phyloP scores from a whole-genome alignment of 2,113 vertebrate genomes.

The Nycticebus coucang region DNA sequence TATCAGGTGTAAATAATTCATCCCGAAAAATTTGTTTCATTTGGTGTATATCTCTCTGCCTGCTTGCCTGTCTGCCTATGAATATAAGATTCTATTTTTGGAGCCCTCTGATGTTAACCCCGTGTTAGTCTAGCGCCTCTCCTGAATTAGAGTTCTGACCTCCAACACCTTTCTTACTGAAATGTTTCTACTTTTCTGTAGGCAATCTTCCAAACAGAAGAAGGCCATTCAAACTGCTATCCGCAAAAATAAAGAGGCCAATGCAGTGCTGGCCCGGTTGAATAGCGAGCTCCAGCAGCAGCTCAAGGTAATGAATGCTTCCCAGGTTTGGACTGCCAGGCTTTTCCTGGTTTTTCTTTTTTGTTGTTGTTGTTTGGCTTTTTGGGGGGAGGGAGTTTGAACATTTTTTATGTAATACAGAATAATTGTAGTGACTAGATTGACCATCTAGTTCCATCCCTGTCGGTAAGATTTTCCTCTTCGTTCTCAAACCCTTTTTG shows the following conservation, averaged over 20 bases:
- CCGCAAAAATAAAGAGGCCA: constrained; percentile 96
- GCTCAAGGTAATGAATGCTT: constrained; percentile 90
- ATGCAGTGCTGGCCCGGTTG: constrained; percentile 94
- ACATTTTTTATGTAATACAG: background rate
- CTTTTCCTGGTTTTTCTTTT: background rate
- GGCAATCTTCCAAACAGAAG: constrained; percentile 93
- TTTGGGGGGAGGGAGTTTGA: background rate
- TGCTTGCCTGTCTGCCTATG: background rate
- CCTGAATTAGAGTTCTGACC: background rate
- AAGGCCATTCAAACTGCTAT: constrained; percentile 96
- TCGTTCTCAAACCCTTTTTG: constrained; percentile 42
- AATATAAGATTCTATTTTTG: constrained; percentile 53
- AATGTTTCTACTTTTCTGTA: constrained; percentile 82
- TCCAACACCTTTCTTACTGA: constrained; percentile 58
- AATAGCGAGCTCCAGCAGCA: constrained; percentile 99
- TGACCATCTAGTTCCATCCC: constrained; percentile 14
- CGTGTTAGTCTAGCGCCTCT: background rate
- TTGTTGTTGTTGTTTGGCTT: background rate
- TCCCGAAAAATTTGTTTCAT: constrained; percentile 52
- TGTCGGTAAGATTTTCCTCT: constrained; percentile 36
- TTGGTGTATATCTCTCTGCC: constrained; percentile 2
- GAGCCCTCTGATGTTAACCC: constrained; percentile 16
- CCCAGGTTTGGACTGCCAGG: constrained; percentile 25
- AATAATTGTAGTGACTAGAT: background rate
- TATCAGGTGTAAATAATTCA: constrained; percentile 57